phyloP scores from a whole-genome alignment of 2,888 invertebrate species.

The Tenthredo livida region DNA sequence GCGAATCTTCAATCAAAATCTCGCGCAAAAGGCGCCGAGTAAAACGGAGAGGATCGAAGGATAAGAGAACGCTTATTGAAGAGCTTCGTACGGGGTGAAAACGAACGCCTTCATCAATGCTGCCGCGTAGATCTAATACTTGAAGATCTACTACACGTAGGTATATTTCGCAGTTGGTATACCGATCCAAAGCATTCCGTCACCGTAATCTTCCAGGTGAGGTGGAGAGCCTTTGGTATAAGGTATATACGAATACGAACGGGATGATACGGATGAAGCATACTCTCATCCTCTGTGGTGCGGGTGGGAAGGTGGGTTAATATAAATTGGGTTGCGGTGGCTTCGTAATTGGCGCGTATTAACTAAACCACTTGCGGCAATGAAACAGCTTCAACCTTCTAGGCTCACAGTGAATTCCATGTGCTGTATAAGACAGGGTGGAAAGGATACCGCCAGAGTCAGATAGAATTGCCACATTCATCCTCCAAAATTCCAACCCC shows the following conservation, averaged over 20 bases:
- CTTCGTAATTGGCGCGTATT: slow-evolving; percentile 64
- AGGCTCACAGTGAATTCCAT: slow-evolving; percentile 8
- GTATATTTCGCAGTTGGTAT: background rate
- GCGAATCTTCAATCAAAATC: slow-evolving; percentile 32
- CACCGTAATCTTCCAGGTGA: slow-evolving; percentile 22
- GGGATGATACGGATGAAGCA: slow-evolving; percentile 12
- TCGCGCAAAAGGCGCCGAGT: slow-evolving; percentile 9
- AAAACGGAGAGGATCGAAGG: slow-evolving; percentile 14
- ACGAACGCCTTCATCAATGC: slow-evolving; percentile 21
- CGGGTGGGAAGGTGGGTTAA: slow-evolving; percentile 53
- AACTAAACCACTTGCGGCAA: slow-evolving; percentile 60
- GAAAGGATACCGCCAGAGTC: slow-evolving; percentile 26
- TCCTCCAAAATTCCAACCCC: slow-evolving; percentile 35
- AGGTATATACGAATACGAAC: slow-evolving; percentile 8
- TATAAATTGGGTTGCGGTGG: slow-evolving; percentile 66
- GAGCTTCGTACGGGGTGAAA: background rate
- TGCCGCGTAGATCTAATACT: background rate
- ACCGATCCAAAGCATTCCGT: slow-evolving; percentile 1
- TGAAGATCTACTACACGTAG: background rate
- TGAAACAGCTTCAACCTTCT: slow-evolving; percentile 38
- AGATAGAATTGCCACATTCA: slow-evolving; percentile 33
- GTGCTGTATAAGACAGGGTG: slow-evolving; percentile 37
- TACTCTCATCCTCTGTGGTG: slow-evolving; percentile 16
- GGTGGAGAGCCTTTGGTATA: background rate
- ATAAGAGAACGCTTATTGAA: slow-evolving; percentile 20